phyloP scores from a whole-genome alignment of 2,113 vertebrate genomes.

The Protobothrops flavoviridis region DNA sequence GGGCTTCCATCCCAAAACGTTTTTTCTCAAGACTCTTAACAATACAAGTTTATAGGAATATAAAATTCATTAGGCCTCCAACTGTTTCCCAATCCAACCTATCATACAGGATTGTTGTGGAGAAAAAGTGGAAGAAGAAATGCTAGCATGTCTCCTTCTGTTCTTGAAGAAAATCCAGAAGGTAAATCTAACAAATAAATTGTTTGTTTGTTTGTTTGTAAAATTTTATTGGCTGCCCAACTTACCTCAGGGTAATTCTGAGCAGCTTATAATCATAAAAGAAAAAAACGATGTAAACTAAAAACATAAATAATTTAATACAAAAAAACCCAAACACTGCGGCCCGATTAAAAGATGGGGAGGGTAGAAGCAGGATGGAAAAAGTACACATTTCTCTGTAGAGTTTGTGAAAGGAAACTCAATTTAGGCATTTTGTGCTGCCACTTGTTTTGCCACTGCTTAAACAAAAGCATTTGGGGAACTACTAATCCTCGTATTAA shows the following conservation, averaged over 20 bases:
- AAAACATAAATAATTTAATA: not conserved
- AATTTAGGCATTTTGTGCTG: slow-evolving; percentile 6
- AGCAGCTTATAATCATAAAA: not conserved
- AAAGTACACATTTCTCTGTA: slow-evolving; percentile 38
- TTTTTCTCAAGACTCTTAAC: not conserved
- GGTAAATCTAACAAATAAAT: not conserved
- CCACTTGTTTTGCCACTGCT: slow-evolving; percentile 36
- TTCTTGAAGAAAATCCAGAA: not conserved
- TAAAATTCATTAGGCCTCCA: not conserved
- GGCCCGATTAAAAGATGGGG: slow-evolving; percentile 20
- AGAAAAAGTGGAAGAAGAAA: not conserved
- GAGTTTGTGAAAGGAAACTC: slow-evolving; percentile 39
- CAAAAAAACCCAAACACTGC: not conserved
- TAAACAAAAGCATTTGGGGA: slow-evolving; percentile 33
- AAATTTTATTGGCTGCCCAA: not conserved
- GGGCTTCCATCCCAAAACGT: not conserved
- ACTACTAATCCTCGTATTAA: slow-evolving; percentile 50
- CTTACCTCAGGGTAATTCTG: not conserved
- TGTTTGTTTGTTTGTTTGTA: not conserved
- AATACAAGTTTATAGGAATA: not conserved
- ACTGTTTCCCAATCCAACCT: not conserved
- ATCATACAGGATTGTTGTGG: not conserved
- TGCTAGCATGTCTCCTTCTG: not conserved
- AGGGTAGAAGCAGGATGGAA: not conserved
- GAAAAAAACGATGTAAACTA: not conserved